These are phyloP conservation scores for Actinemys pallida DNA, from an alignment of 2,113 vertebrate genomes.

Conservation along the genomic window DNA sequence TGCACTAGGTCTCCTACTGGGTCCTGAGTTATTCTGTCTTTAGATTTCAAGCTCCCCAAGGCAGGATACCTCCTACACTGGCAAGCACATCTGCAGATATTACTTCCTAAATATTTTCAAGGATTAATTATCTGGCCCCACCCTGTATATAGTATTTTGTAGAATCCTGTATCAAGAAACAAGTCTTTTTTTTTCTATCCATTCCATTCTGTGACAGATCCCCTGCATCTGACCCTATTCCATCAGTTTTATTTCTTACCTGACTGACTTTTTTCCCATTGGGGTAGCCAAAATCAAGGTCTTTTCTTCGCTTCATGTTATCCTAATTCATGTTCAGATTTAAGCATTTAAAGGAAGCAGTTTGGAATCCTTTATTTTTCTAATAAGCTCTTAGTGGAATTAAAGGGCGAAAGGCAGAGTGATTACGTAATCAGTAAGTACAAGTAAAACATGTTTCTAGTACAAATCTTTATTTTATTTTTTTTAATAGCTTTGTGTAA, in stretches of 20 bases:
- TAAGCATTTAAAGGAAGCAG: not conserved
- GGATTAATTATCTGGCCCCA: not conserved
- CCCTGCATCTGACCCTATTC: not conserved
- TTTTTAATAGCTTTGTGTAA: not conserved
- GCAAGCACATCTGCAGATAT: not conserved
- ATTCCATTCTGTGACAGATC: not conserved
- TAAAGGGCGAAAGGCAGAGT: not conserved
- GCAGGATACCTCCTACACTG: not conserved
- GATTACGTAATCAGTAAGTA: not conserved
- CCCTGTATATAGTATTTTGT: not conserved
- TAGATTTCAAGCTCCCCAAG: not conserved
- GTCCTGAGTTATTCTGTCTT: not conserved
- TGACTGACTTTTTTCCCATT: not conserved
- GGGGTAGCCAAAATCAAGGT: not conserved
- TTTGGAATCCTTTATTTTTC: not conserved
- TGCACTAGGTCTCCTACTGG: not conserved
- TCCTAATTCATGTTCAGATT: not conserved
- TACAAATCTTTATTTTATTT: not conserved
- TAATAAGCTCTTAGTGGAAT: not conserved
- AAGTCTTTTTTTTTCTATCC: not conserved
- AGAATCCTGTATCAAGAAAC: not conserved
- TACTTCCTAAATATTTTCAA: not conserved
- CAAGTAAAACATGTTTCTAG: not conserved
- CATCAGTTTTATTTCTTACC: not conserved
- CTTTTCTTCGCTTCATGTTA: not conserved